These are phyloP conservation scores for Catamblyrhynchus diadema DNA, from an alignment of 2,797 vertebrate genomes.

Conservation along the genomic window DNA sequence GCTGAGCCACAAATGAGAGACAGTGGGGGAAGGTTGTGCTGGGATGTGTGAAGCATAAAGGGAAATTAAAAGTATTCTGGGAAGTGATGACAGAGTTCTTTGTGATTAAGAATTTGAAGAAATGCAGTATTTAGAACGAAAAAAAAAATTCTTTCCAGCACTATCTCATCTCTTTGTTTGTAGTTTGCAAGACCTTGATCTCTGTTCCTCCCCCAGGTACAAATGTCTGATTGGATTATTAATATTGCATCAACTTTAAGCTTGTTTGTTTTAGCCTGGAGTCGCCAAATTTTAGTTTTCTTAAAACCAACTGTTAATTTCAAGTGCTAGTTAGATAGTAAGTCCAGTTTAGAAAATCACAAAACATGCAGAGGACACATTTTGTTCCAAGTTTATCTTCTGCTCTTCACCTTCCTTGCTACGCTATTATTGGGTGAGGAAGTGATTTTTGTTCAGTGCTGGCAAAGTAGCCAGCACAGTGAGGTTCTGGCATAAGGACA, in stretches of 20 bases:
- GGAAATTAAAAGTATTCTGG: background rate
- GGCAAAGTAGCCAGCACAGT: background rate
- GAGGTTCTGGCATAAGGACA: background rate
- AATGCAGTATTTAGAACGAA: background rate
- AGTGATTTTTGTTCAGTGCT: background rate
- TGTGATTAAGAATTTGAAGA: background rate
- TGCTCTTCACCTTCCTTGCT: background rate
- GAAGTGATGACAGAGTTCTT: background rate
- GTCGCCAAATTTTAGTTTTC: constrained; percentile 42
- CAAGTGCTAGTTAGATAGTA: background rate
- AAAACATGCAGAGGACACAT: background rate
- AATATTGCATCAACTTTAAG: constrained; percentile 68
- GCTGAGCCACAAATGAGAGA: background rate
- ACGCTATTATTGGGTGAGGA: background rate
- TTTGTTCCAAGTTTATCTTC: background rate
- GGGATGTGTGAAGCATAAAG: background rate
- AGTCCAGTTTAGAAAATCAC: background rate
- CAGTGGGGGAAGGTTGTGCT: background rate
- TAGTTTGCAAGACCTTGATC: constrained; percentile 64
- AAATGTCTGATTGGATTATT: constrained; percentile 67
- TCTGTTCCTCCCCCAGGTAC: constrained; percentile 66
- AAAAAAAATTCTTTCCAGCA: background rate
- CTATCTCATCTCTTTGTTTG: constrained; percentile 46
- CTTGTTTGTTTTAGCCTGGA: constrained; percentile 46
- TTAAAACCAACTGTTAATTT: constrained; percentile 17